Conservation (phyloP, 2,888 invertebrate species). For the Cephus runcator region DNA sequence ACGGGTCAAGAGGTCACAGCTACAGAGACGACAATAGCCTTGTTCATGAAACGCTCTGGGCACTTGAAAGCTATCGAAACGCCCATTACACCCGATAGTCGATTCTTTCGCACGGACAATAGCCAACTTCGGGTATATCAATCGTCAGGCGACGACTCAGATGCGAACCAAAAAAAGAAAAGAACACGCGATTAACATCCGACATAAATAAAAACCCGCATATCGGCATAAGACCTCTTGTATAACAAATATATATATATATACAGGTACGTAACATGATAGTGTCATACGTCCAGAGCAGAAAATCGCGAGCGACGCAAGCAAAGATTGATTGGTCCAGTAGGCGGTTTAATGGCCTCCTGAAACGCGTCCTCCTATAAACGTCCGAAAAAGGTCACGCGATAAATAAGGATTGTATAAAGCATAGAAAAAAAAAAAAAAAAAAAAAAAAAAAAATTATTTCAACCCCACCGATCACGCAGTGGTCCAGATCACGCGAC, state of each 20-base stretch:
- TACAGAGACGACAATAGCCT: no score
- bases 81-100: no score
- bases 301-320: background rate
- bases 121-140: no score
- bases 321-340: background rate
- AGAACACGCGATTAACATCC: background rate
- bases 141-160: background rate
- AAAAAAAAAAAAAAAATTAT: no score
- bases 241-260: background rate
- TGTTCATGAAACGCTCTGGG: no score
- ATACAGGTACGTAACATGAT: background rate
- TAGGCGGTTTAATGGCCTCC: background rate
- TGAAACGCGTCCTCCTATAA: background rate
- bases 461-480: background rate
- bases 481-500: background rate
- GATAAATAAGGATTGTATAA: no score
- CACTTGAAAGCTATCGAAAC: no score
- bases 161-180: background rate
- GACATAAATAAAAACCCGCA: background rate
- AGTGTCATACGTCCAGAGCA: background rate
- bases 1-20: no score
- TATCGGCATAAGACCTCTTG: background rate
- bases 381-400: no score
- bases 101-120: no score
- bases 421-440: background rate